Conservation (phyloP, 2,797 vertebrate species). For the Pelodytes ibericus region DNA sequence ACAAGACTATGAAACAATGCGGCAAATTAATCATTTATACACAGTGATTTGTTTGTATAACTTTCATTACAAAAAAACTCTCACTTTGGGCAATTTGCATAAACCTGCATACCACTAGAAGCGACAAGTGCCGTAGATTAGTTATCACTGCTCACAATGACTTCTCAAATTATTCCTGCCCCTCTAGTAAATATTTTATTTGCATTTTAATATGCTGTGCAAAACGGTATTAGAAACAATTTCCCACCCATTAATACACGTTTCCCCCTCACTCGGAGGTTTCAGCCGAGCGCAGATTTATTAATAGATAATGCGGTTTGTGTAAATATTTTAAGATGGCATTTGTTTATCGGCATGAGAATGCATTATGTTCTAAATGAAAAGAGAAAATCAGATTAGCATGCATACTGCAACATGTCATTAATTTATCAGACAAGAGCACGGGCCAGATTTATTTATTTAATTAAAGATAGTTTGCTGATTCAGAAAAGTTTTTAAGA, state of each 20-base stretch:
- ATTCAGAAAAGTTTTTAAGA: background rate
- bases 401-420: constrained; percentile 5
- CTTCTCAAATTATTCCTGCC: background rate
- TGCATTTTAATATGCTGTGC: constrained; percentile 24
- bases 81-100: background rate
- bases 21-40: background rate
- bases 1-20: background rate
- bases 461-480: background rate
- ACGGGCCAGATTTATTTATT: too few relatives aligned
- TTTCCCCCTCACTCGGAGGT: constrained; percentile 20
- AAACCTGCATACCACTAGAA: background rate
- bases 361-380: constrained; percentile 27
- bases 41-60: background rate
- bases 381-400: constrained; percentile 15
- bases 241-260: constrained; percentile 22
- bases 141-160: background rate
- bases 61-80: background rate
- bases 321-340: constrained; percentile 46
- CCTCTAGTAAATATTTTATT: constrained; percentile 21
- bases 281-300: constrained; percentile 10
- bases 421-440: constrained; percentile 21
- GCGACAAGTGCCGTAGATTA: background rate
- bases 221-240: constrained; percentile 10
- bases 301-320: constrained; percentile 45
- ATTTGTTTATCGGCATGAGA: constrained; percentile 31